phyloP scores from a whole-genome alignment of 2,113 vertebrate species.

The Argyrosomus japonicus region DNA sequence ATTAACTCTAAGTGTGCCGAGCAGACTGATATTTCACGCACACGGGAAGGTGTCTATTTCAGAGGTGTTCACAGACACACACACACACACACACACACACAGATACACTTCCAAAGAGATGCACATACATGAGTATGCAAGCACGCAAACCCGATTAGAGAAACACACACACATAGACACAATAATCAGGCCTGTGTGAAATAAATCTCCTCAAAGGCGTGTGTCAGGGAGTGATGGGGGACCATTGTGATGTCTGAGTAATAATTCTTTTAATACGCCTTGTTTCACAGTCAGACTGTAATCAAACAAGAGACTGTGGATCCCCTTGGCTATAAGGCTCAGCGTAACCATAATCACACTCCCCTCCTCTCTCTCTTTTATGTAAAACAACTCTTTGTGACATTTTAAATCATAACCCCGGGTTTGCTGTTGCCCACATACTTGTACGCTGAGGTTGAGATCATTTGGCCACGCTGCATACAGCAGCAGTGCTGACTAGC shows the following conservation, averaged over 20 bases:
- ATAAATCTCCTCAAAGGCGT: slow-evolving; percentile 72
- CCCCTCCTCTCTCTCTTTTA: slow-evolving; percentile 40
- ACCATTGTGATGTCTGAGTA: slow-evolving; percentile 72
- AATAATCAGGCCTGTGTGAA: slow-evolving; percentile 62
- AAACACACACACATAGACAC: slow-evolving; percentile 52
- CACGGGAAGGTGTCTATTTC: slow-evolving; percentile 60
- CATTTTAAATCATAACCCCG: slow-evolving; percentile 71
- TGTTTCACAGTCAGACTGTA: slow-evolving; percentile 74
- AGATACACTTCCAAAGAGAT: neutral
- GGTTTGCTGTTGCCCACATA: slow-evolving; percentile 54
- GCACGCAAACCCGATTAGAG: slow-evolving; percentile 40
- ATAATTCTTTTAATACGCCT: slow-evolving; percentile 77
- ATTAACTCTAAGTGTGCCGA: slow-evolving; percentile 71
- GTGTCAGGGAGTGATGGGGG: slow-evolving; percentile 66
- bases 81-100: slow-evolving; percentile 3
- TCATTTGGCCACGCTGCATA: slow-evolving; percentile 26
- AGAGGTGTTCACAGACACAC: slow-evolving; percentile 23
- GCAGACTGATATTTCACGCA: slow-evolving; percentile 58
- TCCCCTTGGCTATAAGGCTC: slow-evolving; percentile 70
- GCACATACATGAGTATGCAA: neutral
- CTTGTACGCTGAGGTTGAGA: slow-evolving; percentile 49
- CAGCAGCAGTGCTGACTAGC: slow-evolving; percentile 28
- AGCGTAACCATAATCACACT: slow-evolving; percentile 64
- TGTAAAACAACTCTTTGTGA: slow-evolving; percentile 75
- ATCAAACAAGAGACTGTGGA: slow-evolving; percentile 76